These are phyloP conservation scores for Meloidogyne floridensis DNA, from an alignment of 1,140 invertebrate species.

Conservation along the genomic window DNA sequence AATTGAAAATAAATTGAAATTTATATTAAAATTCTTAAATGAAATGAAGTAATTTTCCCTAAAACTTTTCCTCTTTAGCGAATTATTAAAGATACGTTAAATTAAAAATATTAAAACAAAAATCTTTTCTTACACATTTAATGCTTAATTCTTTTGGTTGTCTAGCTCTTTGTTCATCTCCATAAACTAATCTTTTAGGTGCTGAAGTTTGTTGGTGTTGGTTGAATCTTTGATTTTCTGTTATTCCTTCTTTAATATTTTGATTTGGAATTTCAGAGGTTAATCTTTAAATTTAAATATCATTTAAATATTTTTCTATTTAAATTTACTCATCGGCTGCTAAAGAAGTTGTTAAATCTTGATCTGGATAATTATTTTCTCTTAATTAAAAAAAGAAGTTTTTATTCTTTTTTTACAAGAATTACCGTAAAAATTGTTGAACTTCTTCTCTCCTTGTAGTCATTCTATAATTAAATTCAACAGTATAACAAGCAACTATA, in stretches of 20 bases:
- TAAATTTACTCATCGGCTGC: background rate
- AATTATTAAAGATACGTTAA: constrained; percentile 10
- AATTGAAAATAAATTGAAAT: background rate
- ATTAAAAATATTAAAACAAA: background rate
- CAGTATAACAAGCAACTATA: constrained; percentile 64
- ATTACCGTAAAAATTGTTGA: constrained; percentile 18
- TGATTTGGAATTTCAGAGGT: background rate
- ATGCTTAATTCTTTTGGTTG: constrained; percentile 25
- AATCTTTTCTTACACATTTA: constrained; percentile 17
- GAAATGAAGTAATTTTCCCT: no score
- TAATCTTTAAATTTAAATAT: background rate
- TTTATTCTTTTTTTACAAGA: background rate
- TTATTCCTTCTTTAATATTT: background rate
- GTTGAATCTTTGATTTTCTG: background rate
- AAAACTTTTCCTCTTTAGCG: constrained; percentile 32
- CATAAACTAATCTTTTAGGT: constrained; percentile 8
- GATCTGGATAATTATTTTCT: constrained; percentile 63
- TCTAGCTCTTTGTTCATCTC: constrained; percentile 21
- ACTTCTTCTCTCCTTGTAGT: constrained; percentile 47
- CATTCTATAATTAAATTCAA: constrained; percentile 65
- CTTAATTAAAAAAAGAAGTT: background rate
- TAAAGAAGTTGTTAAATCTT: constrained; percentile 44
- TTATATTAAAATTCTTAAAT: no score
- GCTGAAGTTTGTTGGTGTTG: background rate
- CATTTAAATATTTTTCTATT: background rate